Base-by-base conservation (phyloP, 2,888 invertebrate genomes). In the Pollenia labialis region DNA sequence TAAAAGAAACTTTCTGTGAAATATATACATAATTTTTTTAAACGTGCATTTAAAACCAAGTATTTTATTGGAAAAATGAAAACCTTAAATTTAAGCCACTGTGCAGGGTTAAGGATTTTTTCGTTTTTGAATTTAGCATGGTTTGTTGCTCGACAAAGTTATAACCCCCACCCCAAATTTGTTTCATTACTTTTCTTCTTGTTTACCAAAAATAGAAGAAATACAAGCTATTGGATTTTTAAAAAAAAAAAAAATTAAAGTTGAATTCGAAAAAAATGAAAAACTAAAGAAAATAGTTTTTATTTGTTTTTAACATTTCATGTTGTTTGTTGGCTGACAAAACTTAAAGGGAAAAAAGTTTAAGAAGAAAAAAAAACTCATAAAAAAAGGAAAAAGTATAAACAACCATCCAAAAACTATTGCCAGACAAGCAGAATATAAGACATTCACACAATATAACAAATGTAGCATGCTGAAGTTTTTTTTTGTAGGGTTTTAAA, bases 241-340 rank as follows among this genome's bases (percentile, higher is more conserved):
- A 6, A 32, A 54, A 62, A 80, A 32, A 54, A 62, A 80, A 54
- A 40, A 80, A 80, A 64, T 62, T 62, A 44, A 12, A 77, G 50
- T 56, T 64, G 60, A 23, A 16, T 62, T 32, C 6, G 32, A 32
- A 32, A 54, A 14, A 76, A 46, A n/a, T n/a, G 40, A 66, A 77
- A 64, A 23, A 40, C 11, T 62, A 54, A 71, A 42, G 16, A 72
- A 85, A 79, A 74, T 60, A 48, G 18, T 52, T 74, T 79, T 66
- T 80, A 85, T 80, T 85, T 85, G 72, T 83, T 83, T 85, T 80
- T 69, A 69, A 85, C 80, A 23, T 85, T 42, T 74, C 80, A 75
- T 85, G 85, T 80, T 85, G 74, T 80, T 80, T 85, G 85, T 85
- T 85, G 85, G 85, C 85, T 80, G 85, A 79, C 80, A 80, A 85